Conservation (phyloP, 2,113 vertebrate genomes). For the Pipa parva region DNA sequence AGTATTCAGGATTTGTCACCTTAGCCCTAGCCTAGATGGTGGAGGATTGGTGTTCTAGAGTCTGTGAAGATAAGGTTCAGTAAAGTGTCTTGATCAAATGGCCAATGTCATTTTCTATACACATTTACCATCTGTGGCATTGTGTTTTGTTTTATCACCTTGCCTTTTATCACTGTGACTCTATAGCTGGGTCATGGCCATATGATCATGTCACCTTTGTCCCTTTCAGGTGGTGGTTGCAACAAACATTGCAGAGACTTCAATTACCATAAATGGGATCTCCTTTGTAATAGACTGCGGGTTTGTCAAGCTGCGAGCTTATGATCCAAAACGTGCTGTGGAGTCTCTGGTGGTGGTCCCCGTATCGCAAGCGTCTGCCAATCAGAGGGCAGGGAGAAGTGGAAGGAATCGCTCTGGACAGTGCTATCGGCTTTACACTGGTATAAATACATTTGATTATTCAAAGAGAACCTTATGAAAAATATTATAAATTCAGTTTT, state of each 20-base stretch:
- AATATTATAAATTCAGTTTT: too few species aligned
- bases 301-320: slow-evolving; percentile 91
- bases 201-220: not conserved
- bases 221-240: slow-evolving; percentile 83
- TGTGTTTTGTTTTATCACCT: not conserved
- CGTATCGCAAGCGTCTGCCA: slow-evolving; percentile 91
- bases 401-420: slow-evolving; percentile 89
- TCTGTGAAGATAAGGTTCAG: not conserved
- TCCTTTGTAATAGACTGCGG: slow-evolving; percentile 92
- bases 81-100: not conserved
- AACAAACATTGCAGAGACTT: slow-evolving; percentile 96
- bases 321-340: slow-evolving; percentile 86
- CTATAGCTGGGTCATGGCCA: too few species aligned
- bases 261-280: slow-evolving; percentile 88
- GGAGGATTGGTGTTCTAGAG: not conserved
- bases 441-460: slow-evolving; percentile 50
- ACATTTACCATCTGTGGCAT: not conserved
- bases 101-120: not conserved
- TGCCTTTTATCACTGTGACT: too few species aligned
- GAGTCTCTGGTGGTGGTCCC: slow-evolving; percentile 93
- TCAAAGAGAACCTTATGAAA: too few species aligned
- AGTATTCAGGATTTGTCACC: too few species aligned
- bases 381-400: slow-evolving; percentile 85
- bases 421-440: slow-evolving; percentile 91
- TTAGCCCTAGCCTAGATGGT: too few species aligned